Evolutionary conservation across 2,888 invertebrate species (phyloP).

Genomic region (Acanthacorydalis orientalis): DNA sequence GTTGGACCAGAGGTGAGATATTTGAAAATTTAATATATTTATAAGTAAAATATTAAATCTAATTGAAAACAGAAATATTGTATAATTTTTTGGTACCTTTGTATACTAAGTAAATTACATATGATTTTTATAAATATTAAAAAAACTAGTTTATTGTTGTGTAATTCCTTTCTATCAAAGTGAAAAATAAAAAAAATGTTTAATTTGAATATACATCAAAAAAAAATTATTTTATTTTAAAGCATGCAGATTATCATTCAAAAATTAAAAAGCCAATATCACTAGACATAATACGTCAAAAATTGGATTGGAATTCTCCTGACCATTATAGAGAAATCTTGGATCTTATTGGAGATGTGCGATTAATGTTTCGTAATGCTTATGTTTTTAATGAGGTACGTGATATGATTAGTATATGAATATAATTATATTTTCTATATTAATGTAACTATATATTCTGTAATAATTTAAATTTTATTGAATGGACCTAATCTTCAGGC

Average conservation of each 20-base stretch:
- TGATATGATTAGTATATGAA: slow-evolving; percentile 11
- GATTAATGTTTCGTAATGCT: slow-evolving; percentile 78
- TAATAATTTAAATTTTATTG: neutral
- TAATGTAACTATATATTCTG: no score
- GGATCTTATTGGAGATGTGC: slow-evolving; percentile 64
- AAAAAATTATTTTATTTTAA: slow-evolving; percentile 12
- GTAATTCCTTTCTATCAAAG: no score
- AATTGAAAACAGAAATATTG: no score
- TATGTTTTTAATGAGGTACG: slow-evolving; percentile 69
- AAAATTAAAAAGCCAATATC: slow-evolving; percentile 69
- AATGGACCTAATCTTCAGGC: neutral
- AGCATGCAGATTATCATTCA: slow-evolving; percentile 50
- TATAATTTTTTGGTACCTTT: slow-evolving; percentile 5
- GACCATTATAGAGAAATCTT: slow-evolving; percentile 58
- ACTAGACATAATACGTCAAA: slow-evolving; percentile 64
- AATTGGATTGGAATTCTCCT: slow-evolving; percentile 54
- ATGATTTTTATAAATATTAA: no score
- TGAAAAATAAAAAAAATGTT: neutral
- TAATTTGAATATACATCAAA: neutral
- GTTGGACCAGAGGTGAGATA: slow-evolving; percentile 53
- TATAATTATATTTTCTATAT: no score
- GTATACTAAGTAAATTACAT: neutral
- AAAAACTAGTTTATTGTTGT: no score
- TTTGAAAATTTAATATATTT: neutral
- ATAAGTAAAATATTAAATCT: neutral